Conservation (phyloP, 1,140 invertebrate species). For the Calephelis virginiensis region DNA sequence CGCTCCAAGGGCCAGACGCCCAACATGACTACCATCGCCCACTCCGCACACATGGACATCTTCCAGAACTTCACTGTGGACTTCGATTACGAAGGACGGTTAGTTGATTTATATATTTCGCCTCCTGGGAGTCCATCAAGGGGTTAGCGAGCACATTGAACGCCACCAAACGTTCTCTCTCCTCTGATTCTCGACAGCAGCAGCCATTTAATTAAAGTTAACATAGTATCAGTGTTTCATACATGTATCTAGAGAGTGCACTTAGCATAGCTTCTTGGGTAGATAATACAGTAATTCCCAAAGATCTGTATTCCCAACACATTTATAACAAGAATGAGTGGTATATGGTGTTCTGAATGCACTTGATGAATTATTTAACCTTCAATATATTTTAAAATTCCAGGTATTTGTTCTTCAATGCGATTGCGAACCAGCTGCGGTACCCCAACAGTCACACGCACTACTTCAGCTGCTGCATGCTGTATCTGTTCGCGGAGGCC, state of each 20-base stretch:
- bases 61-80: slow-evolving; percentile 99
- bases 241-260: no score
- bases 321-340: neutral
- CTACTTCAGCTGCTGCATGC: slow-evolving; percentile 98
- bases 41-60: slow-evolving; percentile 99
- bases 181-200: no score
- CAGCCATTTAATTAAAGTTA: no score
- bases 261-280: no score
- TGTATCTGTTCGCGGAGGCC: slow-evolving; percentile 98
- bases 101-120: slow-evolving; percentile 24
- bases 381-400: neutral
- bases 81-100: slow-evolving; percentile 95
- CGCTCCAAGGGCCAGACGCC: slow-evolving; percentile 92
- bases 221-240: no score
- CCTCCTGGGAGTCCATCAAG: no score
- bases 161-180: no score
- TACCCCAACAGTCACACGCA: slow-evolving; percentile 99
- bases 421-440: slow-evolving; percentile 98
- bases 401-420: slow-evolving; percentile 96
- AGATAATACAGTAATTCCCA: no score
- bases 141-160: no score
- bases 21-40: slow-evolving; percentile 97
- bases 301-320: no score
- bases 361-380: neutral
- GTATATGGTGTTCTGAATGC: no score